Conservation (phyloP, 2,797 vertebrate genomes). For the Aeoliscus strigatus region DNA sequence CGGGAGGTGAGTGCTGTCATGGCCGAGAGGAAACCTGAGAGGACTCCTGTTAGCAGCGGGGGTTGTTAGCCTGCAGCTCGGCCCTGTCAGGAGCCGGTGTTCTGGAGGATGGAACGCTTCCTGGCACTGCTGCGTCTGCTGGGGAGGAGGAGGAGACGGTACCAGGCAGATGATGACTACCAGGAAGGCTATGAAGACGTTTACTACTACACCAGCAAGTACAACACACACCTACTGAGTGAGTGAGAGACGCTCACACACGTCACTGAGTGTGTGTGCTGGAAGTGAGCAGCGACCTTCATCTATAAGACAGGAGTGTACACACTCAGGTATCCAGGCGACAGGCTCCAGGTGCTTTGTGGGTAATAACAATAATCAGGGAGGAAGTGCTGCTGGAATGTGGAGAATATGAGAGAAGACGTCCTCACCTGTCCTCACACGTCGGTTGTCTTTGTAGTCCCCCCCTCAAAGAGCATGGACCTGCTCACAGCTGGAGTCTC, state of each 20-base stretch:
- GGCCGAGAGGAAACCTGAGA: conserved; percentile 10
- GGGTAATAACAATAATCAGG: conserved; percentile 64
- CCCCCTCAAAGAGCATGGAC: too few relatives aligned
- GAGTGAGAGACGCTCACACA: conserved; percentile 73
- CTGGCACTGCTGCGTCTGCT: conserved; percentile 91
- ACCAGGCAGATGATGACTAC: conserved; percentile 95
- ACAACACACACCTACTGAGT: conserved; percentile 85
- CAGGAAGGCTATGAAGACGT: conserved; percentile 98
- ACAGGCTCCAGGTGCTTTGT: conserved; percentile 51
- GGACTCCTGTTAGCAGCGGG: conserved; percentile 19
- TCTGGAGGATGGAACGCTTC: conserved; percentile 89
- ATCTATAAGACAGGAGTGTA: conserved; percentile 28
- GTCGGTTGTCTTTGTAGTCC: too few relatives aligned
- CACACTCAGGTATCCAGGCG: conserved; percentile 54
- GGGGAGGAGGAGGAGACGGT: conserved; percentile 92
- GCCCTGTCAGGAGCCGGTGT: background rate
- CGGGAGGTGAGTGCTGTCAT: too few relatives aligned
- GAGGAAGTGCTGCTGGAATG: conserved; percentile 54
- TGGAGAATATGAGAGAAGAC: background rate
- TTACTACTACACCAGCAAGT: conserved; percentile 91
- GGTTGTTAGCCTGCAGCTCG: conserved; percentile 29
- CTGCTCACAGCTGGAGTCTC: too few relatives aligned
- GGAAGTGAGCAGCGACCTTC: background rate
- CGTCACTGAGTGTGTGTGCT: conserved; percentile 10
- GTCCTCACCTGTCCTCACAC: too few relatives aligned